phyloP scores from a whole-genome alignment of 2,797 vertebrate genomes.

The Choloepus didactylus region DNA sequence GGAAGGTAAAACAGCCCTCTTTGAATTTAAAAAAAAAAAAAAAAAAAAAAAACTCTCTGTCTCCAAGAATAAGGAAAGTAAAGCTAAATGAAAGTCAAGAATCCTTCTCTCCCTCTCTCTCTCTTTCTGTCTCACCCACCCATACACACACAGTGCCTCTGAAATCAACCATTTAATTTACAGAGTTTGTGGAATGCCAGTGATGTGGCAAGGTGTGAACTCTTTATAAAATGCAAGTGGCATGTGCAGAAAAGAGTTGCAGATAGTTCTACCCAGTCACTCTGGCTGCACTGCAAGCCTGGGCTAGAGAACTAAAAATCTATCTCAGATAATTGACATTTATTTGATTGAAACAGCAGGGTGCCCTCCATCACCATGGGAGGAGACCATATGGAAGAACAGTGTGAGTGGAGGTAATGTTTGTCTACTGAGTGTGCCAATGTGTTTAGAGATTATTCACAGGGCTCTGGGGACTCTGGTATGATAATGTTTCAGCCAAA shows the following conservation, averaged over 20 bases:
- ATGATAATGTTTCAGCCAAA: conserved; percentile 93
- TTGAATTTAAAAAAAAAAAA: background rate
- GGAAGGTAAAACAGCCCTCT: background rate
- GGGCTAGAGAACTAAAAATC: conserved; percentile 88
- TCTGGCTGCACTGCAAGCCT: conserved; percentile 85
- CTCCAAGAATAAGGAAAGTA: background rate
- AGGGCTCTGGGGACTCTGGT: conserved; percentile 90
- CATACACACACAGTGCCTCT: conserved; percentile 68
- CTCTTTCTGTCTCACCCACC: background rate
- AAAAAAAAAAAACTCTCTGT: background rate
- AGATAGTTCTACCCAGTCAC: conserved; percentile 84
- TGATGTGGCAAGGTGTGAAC: conserved; percentile 68
- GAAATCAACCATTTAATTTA: conserved; percentile 77
- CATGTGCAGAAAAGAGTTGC: conserved; percentile 79
- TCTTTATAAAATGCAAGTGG: conserved; percentile 80
- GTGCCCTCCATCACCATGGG: conserved; percentile 91
- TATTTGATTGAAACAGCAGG: conserved; percentile 95
- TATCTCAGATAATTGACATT: conserved; percentile 95
- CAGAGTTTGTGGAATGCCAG: conserved; percentile 61
- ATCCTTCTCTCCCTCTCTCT: background rate
- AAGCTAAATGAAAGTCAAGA: conserved; percentile 44
- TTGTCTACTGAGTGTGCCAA: conserved; percentile 92
- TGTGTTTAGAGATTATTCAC: conserved; percentile 93
- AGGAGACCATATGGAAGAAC: conserved; percentile 93
- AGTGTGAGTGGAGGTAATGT: conserved; percentile 91